phyloP scores from a whole-genome alignment of 2,113 vertebrate genomes.

The Asarcornis scutulata region DNA sequence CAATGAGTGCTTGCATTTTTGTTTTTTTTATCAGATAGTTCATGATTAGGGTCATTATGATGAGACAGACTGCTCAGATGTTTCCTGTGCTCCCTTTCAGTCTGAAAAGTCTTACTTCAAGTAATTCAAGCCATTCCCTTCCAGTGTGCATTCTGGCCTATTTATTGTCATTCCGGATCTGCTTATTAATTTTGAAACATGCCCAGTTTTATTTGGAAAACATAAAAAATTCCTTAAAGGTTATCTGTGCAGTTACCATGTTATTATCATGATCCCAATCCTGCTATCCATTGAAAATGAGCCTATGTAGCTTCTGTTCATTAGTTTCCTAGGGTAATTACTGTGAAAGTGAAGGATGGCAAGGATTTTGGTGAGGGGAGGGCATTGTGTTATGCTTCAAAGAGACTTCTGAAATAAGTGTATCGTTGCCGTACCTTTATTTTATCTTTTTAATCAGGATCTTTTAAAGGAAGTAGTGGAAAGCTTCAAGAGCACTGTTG shows the following conservation, averaged over 20 bases:
- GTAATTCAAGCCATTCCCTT: background rate
- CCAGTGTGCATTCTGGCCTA: accelerated
- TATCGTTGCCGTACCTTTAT: background rate
- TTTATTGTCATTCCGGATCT: background rate
- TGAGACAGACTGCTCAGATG: background rate
- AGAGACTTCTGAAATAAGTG: background rate
- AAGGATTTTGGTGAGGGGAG: background rate
- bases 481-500: background rate
- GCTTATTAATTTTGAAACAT: background rate
- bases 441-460: background rate
- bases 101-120: background rate
- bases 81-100: background rate
- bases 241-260: background rate
- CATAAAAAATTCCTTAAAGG: background rate
- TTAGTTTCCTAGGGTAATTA: background rate
- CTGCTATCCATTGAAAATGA: background rate
- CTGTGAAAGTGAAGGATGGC: background rate
- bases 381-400: background rate
- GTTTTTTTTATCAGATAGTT: background rate
- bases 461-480: background rate
- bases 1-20: background rate
- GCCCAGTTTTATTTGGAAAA: background rate
- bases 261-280: background rate
- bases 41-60: background rate
- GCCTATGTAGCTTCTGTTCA: background rate